phyloP scores from a whole-genome alignment of 2,113 vertebrate genomes.

The Struthidea cinerea region DNA sequence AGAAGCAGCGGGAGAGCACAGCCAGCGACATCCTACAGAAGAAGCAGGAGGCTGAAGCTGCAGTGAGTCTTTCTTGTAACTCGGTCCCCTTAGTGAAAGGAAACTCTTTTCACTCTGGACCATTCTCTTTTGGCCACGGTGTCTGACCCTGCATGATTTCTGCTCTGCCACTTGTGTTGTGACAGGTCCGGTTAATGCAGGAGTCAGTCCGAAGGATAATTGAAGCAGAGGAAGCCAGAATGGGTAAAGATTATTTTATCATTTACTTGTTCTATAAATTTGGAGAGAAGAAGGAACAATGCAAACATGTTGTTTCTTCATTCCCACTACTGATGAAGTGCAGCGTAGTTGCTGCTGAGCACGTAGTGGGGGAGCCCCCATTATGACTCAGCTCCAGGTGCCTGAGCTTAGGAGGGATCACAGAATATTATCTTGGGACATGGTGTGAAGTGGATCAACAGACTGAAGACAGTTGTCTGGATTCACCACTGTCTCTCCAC shows the following conservation, averaged over 20 bases:
- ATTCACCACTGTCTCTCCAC: background rate
- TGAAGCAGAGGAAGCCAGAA: slow-evolving; percentile 90
- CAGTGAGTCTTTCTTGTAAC: slow-evolving; percentile 75
- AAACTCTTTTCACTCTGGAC: background rate
- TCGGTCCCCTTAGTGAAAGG: background rate
- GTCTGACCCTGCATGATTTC: background rate
- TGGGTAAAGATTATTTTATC: slow-evolving; percentile 78
- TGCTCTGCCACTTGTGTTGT: background rate
- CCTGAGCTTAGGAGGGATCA: background rate
- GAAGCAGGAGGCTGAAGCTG: slow-evolving; percentile 93
- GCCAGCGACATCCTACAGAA: slow-evolving; percentile 86
- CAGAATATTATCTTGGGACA: background rate
- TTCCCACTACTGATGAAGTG: background rate
- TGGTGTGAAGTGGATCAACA: background rate
- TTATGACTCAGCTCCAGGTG: background rate
- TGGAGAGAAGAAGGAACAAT: background rate
- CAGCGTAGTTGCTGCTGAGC: rapidly evolving
- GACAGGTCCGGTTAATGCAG: slow-evolving; percentile 93
- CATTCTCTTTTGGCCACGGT: background rate
- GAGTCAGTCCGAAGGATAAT: slow-evolving; percentile 96
- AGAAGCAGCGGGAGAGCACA: slow-evolving; percentile 88
- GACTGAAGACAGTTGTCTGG: background rate
- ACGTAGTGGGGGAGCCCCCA: rapidly evolving
- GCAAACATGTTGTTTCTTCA: background rate
- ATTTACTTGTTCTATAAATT: background rate